These are phyloP conservation scores for Bos javanicus DNA, from an alignment of 2,113 vertebrate species.

Conservation along the genomic window DNA sequence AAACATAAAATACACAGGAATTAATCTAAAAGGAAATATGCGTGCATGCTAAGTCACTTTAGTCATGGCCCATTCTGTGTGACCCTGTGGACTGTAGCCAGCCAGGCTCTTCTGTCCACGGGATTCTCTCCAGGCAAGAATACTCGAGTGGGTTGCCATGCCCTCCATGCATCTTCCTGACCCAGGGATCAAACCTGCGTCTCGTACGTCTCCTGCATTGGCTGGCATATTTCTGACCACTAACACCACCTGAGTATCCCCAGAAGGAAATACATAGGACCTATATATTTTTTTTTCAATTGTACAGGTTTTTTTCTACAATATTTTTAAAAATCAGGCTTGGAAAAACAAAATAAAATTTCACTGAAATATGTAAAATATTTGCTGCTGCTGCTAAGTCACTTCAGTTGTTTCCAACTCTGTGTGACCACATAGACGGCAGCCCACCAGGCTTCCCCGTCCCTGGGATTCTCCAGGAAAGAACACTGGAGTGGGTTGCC, in stretches of 20 bases:
- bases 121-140: background rate
- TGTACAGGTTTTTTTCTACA: background rate
- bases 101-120: background rate
- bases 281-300: background rate
- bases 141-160: background rate
- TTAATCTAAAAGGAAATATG: constrained; percentile 15
- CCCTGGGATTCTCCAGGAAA: too few species aligned
- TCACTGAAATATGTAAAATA: background rate
- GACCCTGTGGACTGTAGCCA: background rate
- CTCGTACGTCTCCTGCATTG: background rate
- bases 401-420: too few species aligned
- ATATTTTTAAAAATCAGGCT: background rate
- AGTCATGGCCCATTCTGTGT: background rate
- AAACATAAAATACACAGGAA: background rate
- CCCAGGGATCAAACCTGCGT: background rate
- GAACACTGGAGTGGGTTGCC: too few species aligned
- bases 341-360: background rate
- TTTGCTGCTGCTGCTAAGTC: background rate
- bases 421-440: too few species aligned
- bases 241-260: background rate
- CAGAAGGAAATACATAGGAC: background rate
- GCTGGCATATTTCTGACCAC: background rate
- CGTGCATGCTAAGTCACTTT: background rate
- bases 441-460: too few species aligned
- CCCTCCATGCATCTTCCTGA: background rate